Percentiles rank a stretch among this genome's conserved stretches.
These are phyloP conservation scores for Diachasmimorpha longicaudata DNA, from an alignment of 1,140 invertebrate genomes.

Conservation along the genomic window DNA sequence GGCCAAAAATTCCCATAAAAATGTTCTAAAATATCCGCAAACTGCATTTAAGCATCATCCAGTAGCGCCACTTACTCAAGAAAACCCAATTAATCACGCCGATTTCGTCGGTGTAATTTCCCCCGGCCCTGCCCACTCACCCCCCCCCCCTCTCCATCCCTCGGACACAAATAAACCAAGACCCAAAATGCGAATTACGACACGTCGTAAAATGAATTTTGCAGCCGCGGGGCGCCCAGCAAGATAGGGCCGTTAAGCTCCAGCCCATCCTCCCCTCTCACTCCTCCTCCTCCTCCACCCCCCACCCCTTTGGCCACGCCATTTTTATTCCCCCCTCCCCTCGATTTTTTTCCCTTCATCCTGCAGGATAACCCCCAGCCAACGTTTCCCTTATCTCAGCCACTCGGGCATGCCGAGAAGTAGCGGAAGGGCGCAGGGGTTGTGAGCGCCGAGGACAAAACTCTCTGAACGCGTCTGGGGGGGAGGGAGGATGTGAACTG, in stretches of 20 bases:
- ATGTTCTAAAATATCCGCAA: background rate
- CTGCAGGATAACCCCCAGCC: background rate
- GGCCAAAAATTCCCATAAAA: too few species aligned
- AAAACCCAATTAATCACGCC: background rate
- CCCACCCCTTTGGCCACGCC: background rate
- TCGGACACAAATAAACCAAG: too few species aligned
- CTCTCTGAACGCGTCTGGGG: background rate
- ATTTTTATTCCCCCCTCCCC: background rate
- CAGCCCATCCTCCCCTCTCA: background rate
- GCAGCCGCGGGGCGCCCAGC: conserved; percentile 10
- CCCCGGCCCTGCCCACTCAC: background rate
- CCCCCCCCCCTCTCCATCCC: too few species aligned
- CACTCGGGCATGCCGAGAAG: background rate
- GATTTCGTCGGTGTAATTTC: background rate
- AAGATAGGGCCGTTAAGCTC: conserved; percentile 18
- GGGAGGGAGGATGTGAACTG: background rate
- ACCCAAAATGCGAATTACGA: conserved; percentile 19
- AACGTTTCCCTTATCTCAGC: conserved; percentile 6
- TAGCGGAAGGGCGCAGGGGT: background rate
- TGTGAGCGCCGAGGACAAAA: background rate
- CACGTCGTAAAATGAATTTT: conserved; percentile 27
- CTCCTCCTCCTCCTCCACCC: background rate
- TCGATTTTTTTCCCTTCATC: background rate
- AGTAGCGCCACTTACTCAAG: background rate
- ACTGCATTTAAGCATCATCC: background rate